phyloP scores from a whole-genome alignment of 1,140 invertebrate genomes.

The Steinernema feltiae region DNA sequence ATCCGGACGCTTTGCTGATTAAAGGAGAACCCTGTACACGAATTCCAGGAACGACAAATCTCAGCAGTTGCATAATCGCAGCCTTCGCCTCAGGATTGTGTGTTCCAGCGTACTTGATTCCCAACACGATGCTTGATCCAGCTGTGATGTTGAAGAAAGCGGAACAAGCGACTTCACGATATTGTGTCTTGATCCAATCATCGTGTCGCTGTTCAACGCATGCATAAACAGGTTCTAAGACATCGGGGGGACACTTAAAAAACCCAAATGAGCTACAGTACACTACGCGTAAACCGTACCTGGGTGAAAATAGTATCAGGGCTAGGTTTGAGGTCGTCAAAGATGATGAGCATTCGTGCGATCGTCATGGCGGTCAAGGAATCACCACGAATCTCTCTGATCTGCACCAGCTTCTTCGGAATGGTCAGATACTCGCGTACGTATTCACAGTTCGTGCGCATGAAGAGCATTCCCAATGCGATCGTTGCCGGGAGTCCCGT shows the following conservation, averaged over 20 bases:
- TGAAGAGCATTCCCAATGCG: constrained; percentile 1
- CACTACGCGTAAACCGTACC: background rate
- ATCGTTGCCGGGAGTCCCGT: constrained; percentile 1
- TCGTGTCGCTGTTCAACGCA: constrained; percentile 4
- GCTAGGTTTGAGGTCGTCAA: background rate
- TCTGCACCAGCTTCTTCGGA: background rate
- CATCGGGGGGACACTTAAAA: background rate
- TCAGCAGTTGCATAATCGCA: background rate
- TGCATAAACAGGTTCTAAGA: background rate
- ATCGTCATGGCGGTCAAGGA: background rate
- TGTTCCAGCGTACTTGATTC: background rate
- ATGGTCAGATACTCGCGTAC: background rate
- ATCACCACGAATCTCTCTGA: background rate
- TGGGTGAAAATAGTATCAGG: background rate
- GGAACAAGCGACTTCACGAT: background rate
- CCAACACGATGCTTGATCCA: background rate
- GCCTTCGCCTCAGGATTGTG: background rate
- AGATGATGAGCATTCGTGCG: background rate
- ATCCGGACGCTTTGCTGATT: background rate
- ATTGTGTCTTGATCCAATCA: background rate
- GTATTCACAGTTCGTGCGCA: background rate
- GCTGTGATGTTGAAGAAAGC: background rate
- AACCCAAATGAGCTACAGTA: background rate
- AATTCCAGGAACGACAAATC: background rate
- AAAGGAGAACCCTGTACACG: background rate